phyloP scores from a whole-genome alignment of 2,888 invertebrate species.

The Euzophera pinguis region DNA sequence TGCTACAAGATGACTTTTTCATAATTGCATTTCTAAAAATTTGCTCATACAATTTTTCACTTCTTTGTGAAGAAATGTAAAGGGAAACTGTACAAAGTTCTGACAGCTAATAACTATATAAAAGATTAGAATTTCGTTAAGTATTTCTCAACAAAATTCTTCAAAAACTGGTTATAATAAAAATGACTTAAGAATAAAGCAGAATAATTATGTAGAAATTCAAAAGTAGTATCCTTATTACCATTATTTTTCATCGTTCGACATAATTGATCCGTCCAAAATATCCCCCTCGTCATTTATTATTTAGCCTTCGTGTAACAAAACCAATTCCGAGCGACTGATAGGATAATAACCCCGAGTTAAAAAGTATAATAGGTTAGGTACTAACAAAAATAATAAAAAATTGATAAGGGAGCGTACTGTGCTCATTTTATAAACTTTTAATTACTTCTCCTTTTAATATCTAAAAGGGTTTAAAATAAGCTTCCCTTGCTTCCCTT shows the following conservation, averaged over 20 bases:
- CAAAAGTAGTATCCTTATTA: background rate
- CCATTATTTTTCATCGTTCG: background rate
- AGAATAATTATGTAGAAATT: background rate
- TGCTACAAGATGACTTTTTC: no score
- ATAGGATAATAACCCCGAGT: constrained; percentile 5
- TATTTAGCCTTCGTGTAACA: constrained; percentile 3
- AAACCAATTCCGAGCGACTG: background rate
- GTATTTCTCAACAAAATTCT: no score
- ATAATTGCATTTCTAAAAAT: no score
- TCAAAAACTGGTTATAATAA: no score
- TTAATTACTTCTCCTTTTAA: constrained; percentile 56
- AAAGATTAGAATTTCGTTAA: no score
- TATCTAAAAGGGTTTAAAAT: constrained; percentile 44
- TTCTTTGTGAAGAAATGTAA: no score
- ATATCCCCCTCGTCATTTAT: background rate
- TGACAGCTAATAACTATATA: no score
- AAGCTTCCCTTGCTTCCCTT: constrained; percentile 36
- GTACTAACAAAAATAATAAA: constrained; percentile 34
- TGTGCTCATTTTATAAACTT: constrained; percentile 38
- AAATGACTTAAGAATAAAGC: no score
- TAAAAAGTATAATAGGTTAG: constrained; percentile 15
- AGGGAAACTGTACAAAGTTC: no score
- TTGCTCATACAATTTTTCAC: no score
- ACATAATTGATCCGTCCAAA: background rate
- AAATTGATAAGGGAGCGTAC: constrained; percentile 33